Evolutionary conservation across 2,113 vertebrate genomes (phyloP).

Genomic region (Xiphias gladius): DNA sequence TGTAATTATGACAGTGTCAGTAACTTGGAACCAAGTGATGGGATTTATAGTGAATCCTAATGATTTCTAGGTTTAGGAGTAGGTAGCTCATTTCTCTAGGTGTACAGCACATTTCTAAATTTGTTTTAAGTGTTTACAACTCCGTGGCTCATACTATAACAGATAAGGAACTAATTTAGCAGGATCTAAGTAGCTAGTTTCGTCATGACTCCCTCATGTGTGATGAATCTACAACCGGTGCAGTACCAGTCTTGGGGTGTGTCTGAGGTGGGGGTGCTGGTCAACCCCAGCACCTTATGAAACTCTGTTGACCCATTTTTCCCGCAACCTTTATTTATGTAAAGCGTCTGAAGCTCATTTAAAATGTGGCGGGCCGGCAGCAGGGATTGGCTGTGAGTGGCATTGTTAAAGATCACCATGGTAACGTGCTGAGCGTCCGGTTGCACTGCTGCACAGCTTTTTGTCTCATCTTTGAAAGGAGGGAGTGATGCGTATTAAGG

Average conservation of each 20-base stretch:
- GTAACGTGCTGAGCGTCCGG: slow-evolving; percentile 72
- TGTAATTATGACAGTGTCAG: accelerated
- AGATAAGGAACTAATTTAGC: neutral
- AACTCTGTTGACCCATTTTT: slow-evolving; percentile 76
- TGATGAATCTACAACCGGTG: slow-evolving; percentile 7
- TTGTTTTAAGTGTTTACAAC: neutral
- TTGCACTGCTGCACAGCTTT: slow-evolving; percentile 72
- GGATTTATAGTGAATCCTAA: neutral
- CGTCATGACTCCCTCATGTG: neutral
- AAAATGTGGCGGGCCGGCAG: slow-evolving; percentile 49
- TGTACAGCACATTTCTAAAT: neutral
- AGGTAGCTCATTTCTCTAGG: neutral
- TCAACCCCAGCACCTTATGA: slow-evolving; percentile 50
- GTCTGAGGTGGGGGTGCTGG: neutral
- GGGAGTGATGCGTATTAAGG: slow-evolving; percentile 66
- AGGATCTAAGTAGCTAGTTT: slow-evolving; percentile 7
- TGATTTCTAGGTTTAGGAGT: neutral
- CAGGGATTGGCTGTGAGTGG: slow-evolving; percentile 60
- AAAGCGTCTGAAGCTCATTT: slow-evolving; percentile 66
- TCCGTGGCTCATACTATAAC: neutral
- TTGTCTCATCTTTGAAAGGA: slow-evolving; percentile 78
- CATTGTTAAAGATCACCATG: slow-evolving; percentile 82
- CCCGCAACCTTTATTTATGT: slow-evolving; percentile 71
- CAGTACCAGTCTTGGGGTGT: slow-evolving; percentile 13
- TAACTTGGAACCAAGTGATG: too few species aligned